A percentile compares a stretch with the other conserved stretches of the same genome.
phyloP scores from a whole-genome alignment of 2,113 vertebrate species.

The Hylia prasina region DNA sequence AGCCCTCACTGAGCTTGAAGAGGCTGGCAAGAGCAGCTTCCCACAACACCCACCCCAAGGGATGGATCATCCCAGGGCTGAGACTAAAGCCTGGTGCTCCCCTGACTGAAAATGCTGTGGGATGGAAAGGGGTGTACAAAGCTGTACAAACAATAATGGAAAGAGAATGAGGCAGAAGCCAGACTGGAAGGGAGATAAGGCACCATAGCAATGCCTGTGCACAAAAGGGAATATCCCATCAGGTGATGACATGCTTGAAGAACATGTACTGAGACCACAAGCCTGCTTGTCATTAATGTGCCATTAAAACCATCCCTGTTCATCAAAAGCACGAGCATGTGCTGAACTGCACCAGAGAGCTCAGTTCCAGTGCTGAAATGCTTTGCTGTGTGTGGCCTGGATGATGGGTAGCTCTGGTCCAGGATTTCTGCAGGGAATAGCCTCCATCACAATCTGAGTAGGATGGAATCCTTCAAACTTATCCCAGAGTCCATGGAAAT shows the following conservation, averaged over 20 bases:
- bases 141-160: background rate
- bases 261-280: background rate
- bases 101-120: accelerated
- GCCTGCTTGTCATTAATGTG: background rate
- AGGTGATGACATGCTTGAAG: background rate
- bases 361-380: background rate
- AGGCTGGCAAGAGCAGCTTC: background rate
- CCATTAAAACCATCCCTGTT: background rate
- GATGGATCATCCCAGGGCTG: accelerated
- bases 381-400: background rate
- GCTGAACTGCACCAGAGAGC: background rate
- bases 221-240: background rate
- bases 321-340: accelerated
- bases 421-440: background rate
- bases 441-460: background rate
- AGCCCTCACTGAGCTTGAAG: background rate
- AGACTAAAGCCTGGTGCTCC: background rate
- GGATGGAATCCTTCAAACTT: background rate
- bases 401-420: background rate
- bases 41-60: background rate
- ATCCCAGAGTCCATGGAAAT: background rate
- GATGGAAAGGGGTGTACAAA: background rate
- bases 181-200: background rate
- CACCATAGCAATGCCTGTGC: accelerated
- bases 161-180: background rate